Percentiles rank a stretch among this genome's conserved stretches.
Evolutionary conservation across 2,113 vertebrate genomes (phyloP).

Genomic region (Pandion haliaetus): DNA sequence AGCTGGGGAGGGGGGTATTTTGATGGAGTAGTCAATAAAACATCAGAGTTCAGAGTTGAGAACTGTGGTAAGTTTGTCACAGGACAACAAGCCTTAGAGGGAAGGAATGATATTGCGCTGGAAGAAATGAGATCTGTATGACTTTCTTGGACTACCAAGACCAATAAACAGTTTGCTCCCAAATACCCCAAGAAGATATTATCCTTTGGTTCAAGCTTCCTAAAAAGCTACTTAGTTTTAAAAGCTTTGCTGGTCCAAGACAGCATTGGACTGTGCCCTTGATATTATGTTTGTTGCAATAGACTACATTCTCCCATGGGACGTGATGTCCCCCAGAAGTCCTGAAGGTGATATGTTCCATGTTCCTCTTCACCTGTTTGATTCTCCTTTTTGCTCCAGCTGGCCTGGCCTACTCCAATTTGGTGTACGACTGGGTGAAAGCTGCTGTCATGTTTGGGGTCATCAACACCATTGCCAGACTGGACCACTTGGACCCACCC

Average conservation of each 20-base stretch:
- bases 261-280: not conserved
- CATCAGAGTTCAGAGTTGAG: not conserved
- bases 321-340: not conserved
- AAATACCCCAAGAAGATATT: not conserved
- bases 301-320: not conserved
- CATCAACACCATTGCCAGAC: conserved; percentile 84
- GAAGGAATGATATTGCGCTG: not conserved
- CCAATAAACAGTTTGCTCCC: not conserved
- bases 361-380: rapidly evolving
- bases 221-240: not conserved
- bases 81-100: not conserved
- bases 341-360: rapidly evolving
- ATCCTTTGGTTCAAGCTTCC: not conserved
- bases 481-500: conserved; percentile 93
- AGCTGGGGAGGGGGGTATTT: not conserved
- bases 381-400: conserved; percentile 70
- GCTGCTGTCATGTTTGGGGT: conserved; percentile 93
- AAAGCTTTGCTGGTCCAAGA: not conserved
- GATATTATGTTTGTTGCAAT: not conserved
- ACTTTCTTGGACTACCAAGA: not conserved
- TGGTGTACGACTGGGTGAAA: conserved; percentile 97
- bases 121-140: not conserved
- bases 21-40: not conserved
- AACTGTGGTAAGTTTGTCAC: not conserved
- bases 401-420: conserved; percentile 89